Conservation (phyloP, 2,113 vertebrate species). For the Myotis brandtii region DNA sequence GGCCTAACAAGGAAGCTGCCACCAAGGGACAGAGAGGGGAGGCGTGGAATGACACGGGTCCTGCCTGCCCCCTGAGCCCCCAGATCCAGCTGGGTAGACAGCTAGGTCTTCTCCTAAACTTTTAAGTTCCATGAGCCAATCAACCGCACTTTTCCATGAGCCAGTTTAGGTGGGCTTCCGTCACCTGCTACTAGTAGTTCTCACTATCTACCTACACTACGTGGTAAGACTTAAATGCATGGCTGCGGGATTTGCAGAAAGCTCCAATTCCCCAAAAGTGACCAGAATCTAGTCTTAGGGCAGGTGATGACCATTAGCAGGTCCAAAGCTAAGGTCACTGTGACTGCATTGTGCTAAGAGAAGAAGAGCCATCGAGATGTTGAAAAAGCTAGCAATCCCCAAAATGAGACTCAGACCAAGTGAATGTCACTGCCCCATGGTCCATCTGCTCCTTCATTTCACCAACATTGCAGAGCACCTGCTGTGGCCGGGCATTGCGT, state of each 20-base stretch:
- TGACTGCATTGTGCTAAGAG: not conserved
- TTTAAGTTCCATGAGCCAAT: too few relatives aligned
- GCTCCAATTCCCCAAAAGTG: not conserved
- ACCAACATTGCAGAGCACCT: not conserved
- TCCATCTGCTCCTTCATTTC: not conserved
- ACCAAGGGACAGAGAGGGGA: not conserved
- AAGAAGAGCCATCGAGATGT: not conserved
- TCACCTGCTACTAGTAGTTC: not conserved
- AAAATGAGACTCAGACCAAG: not conserved
- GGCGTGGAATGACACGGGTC: not conserved
- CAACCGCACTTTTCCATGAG: not conserved
- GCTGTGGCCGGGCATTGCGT: not conserved
- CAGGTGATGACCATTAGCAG: not conserved
- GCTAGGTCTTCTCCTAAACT: not conserved
- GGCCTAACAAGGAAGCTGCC: not conserved
- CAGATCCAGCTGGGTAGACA: not conserved
- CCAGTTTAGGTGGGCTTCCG: not conserved
- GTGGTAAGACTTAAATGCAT: not conserved
- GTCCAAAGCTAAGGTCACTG: not conserved
- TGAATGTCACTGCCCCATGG: not conserved
- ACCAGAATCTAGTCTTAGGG: not conserved
- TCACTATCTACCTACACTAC: not conserved
- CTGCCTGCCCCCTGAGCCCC: not conserved
- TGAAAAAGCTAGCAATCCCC: not conserved
- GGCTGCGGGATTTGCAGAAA: not conserved